These are phyloP conservation scores for Myotis planiceps DNA, from an alignment of 2,797 vertebrate species.

Conservation along the genomic window DNA sequence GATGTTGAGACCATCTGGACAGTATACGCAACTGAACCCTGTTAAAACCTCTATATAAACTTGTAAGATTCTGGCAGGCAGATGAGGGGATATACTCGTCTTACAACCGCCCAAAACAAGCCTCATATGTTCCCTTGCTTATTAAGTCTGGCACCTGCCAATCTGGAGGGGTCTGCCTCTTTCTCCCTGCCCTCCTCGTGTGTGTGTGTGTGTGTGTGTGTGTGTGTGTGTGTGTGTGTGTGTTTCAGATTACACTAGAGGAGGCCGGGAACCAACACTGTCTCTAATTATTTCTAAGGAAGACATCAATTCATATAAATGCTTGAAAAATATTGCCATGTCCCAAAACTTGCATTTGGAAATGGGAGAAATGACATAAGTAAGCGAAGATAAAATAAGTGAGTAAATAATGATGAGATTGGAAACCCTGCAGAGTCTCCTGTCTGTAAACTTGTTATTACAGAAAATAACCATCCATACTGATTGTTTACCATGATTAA, in stretches of 20 bases:
- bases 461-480: background rate
- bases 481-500: background rate
- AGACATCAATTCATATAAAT: constrained; percentile 59
- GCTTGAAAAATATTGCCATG: constrained; percentile 1
- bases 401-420: background rate
- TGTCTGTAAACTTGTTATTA: background rate
- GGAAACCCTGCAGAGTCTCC: background rate
- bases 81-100: background rate
- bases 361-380: constrained; percentile 15
- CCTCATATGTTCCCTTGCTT: background rate
- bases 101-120: background rate
- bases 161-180: background rate
- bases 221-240: too few relatives aligned
- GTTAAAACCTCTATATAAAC: background rate
- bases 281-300: constrained; percentile 37
- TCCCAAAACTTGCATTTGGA: constrained; percentile 34
- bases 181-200: background rate
- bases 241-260: background rate
- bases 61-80: background rate
- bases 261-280: background rate
- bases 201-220: too few relatives aligned
- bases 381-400: constrained; percentile 12
- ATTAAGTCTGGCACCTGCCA: background rate
- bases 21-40: background rate
- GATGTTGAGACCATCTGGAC: background rate